phyloP scores from a whole-genome alignment of 2,113 vertebrate genomes.

The Dicentrarchus labrax region DNA sequence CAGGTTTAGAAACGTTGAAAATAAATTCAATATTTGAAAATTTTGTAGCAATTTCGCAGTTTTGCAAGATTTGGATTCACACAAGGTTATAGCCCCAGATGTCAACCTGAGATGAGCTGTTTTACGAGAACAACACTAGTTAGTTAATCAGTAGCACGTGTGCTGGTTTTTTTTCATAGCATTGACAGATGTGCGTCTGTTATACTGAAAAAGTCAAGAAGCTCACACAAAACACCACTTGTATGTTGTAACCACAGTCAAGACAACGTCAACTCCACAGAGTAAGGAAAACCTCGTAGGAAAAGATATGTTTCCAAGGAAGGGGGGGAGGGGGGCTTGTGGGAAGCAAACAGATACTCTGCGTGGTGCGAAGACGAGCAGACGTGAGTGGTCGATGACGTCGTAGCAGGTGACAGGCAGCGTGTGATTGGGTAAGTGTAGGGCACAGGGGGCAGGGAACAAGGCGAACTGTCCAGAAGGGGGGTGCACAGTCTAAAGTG shows the following conservation, averaged over 20 bases:
- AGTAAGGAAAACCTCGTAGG: background rate
- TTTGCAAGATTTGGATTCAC: slow-evolving; percentile 15
- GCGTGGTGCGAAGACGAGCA: slow-evolving; percentile 12
- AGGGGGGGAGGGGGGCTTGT: slow-evolving; percentile 3
- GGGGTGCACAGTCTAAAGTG: slow-evolving; percentile 19
- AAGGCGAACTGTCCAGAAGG: slow-evolving; percentile 47
- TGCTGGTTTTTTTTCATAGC: background rate
- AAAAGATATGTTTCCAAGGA: background rate
- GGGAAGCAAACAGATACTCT: background rate
- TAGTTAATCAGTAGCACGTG: background rate
- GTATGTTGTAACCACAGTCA: background rate
- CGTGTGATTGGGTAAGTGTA: slow-evolving; percentile 45
- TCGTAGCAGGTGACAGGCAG: slow-evolving; percentile 51
- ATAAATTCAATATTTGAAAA: background rate
- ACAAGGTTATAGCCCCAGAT: background rate
- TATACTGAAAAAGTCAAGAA: slow-evolving; percentile 10
- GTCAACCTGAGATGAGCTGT: background rate
- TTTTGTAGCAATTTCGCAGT: background rate
- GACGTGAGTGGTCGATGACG: background rate
- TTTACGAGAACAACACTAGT: background rate
- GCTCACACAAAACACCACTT: slow-evolving; percentile 28
- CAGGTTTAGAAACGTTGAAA: slow-evolving; percentile 6
- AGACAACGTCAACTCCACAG: slow-evolving; percentile 12
- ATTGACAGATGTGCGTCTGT: background rate
- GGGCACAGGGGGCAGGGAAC: slow-evolving; percentile 25